Evolutionary conservation across 2,797 vertebrate genomes (phyloP).

Genomic region (Phoebastria nigripes): DNA sequence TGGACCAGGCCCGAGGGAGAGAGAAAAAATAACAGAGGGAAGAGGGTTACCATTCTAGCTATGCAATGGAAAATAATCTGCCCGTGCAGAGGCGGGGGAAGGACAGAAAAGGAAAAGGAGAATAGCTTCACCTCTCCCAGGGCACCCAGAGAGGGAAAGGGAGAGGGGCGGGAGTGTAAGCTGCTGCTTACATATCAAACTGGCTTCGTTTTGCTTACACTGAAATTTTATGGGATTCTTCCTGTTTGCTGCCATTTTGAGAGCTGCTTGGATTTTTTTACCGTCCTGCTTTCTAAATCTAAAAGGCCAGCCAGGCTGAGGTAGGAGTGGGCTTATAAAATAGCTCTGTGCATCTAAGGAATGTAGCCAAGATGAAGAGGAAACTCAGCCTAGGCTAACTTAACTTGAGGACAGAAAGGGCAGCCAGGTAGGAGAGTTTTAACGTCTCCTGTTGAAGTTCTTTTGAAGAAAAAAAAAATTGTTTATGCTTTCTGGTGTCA

Average conservation of each 20-base stretch:
- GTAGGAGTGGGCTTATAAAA: background rate
- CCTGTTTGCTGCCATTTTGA: background rate
- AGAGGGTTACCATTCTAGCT: background rate
- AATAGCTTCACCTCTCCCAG: background rate
- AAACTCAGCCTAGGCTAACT: background rate
- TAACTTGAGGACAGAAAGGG: background rate
- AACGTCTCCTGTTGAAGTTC: background rate
- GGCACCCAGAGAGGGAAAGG: accelerated
- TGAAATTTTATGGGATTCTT: background rate
- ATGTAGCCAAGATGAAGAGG: background rate
- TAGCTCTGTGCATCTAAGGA: background rate
- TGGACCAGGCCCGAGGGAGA: background rate
- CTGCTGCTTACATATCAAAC: background rate
- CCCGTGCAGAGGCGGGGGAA: background rate
- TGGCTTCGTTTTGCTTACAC: background rate
- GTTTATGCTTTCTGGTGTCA: background rate
- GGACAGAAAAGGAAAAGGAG: background rate
- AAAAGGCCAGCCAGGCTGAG: background rate
- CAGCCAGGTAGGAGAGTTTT: background rate
- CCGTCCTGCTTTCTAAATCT: background rate
- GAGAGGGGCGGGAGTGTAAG: background rate
- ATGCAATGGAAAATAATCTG: background rate
- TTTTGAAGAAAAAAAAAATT: background rate
- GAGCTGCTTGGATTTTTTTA: background rate
- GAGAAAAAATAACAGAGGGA: background rate